A percentile compares a stretch with the other conserved stretches of the same genome.
Evolutionary conservation across 2,113 vertebrate genomes (phyloP).

Genomic region (Gasterosteus aculeatus): DNA sequence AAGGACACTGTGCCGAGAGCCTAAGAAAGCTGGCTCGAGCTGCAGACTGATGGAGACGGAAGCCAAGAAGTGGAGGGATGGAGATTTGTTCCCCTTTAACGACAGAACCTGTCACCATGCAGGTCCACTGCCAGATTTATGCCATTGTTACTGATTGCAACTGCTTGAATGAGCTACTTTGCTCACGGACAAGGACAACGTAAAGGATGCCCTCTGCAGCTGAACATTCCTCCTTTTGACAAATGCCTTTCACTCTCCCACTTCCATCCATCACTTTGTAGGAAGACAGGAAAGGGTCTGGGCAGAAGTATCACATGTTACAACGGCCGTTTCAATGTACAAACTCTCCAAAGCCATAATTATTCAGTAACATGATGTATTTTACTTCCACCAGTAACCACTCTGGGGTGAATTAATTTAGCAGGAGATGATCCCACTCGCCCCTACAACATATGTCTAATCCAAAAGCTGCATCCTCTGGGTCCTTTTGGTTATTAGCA

Average conservation of each 20-base stretch:
- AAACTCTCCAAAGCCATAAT: conserved; percentile 24
- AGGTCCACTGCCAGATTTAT: conserved; percentile 23
- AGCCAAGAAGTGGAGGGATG: conserved; percentile 23
- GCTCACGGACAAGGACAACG: neutral
- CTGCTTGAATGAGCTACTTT: conserved; percentile 21
- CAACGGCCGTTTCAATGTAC: neutral
- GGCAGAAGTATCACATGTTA: neutral
- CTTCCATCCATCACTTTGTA: neutral
- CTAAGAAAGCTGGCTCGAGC: conserved; percentile 14
- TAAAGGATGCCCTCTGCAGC: neutral
- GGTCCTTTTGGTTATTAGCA: too few relatives aligned
- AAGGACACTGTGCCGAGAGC: conserved; percentile 31
- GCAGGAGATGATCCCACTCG: conserved; percentile 9
- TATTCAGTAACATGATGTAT: conserved; percentile 28
- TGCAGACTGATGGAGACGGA: conserved; percentile 20
- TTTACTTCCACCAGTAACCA: conserved; percentile 24
- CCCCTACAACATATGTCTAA: conserved; percentile 3
- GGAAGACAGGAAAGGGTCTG: neutral
- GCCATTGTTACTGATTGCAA: conserved; percentile 21
- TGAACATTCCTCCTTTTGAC: neutral
- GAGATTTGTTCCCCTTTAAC: conserved; percentile 23
- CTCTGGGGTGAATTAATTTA: conserved; percentile 8
- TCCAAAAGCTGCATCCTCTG: conserved; percentile 41
- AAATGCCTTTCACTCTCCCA: conserved; percentile 9
- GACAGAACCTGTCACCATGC: conserved; percentile 3